phyloP scores from a whole-genome alignment of 2,888 invertebrate species.

The Drosophila basisetae region DNA sequence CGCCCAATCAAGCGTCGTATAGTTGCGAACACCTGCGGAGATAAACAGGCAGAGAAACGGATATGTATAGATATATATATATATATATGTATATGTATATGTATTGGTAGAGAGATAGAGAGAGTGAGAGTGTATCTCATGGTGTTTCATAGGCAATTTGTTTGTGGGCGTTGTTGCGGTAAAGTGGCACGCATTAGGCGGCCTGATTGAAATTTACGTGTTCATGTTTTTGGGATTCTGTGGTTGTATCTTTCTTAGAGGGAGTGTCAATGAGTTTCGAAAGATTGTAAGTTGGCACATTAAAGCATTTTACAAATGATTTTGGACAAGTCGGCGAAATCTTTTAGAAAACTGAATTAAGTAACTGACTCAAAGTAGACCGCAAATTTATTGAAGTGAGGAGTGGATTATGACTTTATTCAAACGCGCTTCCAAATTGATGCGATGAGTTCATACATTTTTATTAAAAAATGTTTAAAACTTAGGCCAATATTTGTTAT shows the following conservation, averaged over 20 bases:
- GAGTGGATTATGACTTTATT: background rate
- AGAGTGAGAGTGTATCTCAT: constrained; percentile 21
- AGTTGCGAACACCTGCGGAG: constrained; percentile 58
- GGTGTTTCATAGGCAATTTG: constrained; percentile 52
- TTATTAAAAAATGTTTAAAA: background rate
- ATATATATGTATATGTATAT: too few species aligned
- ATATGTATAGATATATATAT: too few species aligned
- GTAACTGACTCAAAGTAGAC: constrained; percentile 1
- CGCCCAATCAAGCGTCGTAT: constrained; percentile 59
- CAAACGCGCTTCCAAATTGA: background rate
- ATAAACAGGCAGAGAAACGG: background rate
- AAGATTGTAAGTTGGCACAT: constrained; percentile 4
- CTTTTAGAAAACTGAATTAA: background rate
- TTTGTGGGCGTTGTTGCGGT: constrained; percentile 44
- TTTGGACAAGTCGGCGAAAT: background rate
- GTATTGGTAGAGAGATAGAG: background rate
- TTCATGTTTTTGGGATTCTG: constrained; percentile 43
- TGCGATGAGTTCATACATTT: background rate
- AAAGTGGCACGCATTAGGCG: constrained; percentile 50
- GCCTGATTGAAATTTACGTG: constrained; percentile 72
- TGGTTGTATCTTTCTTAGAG: constrained; percentile 10
- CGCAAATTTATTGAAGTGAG: background rate
- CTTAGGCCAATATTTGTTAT: background rate
- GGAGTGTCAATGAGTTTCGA: constrained; percentile 10
- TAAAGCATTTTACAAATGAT: constrained; percentile 16